Conservation (phyloP, 2,888 invertebrate genomes). For the Drosophila prostipennis region DNA sequence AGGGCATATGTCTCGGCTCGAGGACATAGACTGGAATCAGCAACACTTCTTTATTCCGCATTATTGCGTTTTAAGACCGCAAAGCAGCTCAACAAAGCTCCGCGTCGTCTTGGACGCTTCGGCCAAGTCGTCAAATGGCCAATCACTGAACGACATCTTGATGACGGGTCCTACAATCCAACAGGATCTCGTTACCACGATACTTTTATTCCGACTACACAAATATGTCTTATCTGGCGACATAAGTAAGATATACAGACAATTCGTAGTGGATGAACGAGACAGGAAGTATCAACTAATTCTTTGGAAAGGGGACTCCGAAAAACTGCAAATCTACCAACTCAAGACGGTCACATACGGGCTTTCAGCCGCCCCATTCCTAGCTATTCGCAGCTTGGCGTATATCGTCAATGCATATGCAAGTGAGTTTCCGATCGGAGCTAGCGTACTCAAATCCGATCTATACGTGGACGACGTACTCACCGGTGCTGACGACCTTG, state of each 20-base stretch:
- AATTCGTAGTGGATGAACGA: too few relatives aligned
- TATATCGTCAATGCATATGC: not conserved
- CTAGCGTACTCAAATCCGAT: not conserved
- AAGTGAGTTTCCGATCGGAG: not conserved
- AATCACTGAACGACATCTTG: constrained; percentile 1
- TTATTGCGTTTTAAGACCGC: not conserved
- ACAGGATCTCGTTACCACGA: not conserved
- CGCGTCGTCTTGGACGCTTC: not conserved
- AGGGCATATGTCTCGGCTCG: not conserved
- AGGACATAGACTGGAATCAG: too few relatives aligned
- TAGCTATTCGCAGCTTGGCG: not conserved
- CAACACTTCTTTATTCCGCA: not conserved
- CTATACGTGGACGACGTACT: constrained; percentile 1
- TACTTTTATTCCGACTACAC: too few relatives aligned
- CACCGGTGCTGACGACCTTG: not conserved
- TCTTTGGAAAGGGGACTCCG: too few relatives aligned
- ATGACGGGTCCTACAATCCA: constrained; percentile 2
- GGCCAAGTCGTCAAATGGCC: not conserved
- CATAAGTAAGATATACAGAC: too few relatives aligned
- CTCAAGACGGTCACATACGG: not conserved
- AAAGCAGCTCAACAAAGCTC: not conserved
- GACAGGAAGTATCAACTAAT: too few relatives aligned
- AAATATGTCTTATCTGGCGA: too few relatives aligned
- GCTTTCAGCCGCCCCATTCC: not conserved
- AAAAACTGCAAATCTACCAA: not conserved